phyloP scores from a whole-genome alignment of 2,888 invertebrate genomes.

The Trilocha varians region DNA sequence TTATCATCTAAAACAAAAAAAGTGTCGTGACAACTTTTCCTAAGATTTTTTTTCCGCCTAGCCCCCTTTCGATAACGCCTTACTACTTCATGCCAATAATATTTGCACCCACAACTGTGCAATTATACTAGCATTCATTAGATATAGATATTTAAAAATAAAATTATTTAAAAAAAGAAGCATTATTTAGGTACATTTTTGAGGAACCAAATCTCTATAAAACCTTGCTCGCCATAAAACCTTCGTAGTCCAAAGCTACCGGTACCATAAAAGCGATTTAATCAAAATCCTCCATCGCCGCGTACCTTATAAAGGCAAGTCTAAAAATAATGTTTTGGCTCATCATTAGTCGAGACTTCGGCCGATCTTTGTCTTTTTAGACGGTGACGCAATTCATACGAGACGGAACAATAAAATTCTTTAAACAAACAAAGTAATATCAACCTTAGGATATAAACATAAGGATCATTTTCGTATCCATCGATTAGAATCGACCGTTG shows the following conservation, averaged over 20 bases:
- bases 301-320: slow-evolving; percentile 44
- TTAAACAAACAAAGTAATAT: slow-evolving; percentile 17
- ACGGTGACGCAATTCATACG: slow-evolving; percentile 67
- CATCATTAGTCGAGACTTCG: slow-evolving; percentile 62
- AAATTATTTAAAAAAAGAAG: no score
- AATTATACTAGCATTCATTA: no score
- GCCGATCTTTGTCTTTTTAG: slow-evolving; percentile 68
- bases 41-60: no score
- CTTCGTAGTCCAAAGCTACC: slow-evolving; percentile 34
- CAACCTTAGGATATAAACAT: slow-evolving; percentile 16
- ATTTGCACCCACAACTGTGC: no score
- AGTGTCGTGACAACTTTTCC: no score
- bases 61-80: no score
- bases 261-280: slow-evolving; percentile 50
- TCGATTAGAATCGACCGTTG: slow-evolving; percentile 65
- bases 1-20: no score
- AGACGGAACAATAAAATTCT: slow-evolving; percentile 56
- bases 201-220: no score
- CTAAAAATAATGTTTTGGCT: slow-evolving; percentile 69
- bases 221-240: no score
- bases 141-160: no score
- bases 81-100: no score
- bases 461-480: slow-evolving; percentile 34
- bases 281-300: slow-evolving; percentile 37
- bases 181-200: no score